Evolutionary conservation across 2,113 vertebrate species (phyloP), one percentile per base, ranked within the genome.

Genomic region (Megaceryle maxima): DNA sequence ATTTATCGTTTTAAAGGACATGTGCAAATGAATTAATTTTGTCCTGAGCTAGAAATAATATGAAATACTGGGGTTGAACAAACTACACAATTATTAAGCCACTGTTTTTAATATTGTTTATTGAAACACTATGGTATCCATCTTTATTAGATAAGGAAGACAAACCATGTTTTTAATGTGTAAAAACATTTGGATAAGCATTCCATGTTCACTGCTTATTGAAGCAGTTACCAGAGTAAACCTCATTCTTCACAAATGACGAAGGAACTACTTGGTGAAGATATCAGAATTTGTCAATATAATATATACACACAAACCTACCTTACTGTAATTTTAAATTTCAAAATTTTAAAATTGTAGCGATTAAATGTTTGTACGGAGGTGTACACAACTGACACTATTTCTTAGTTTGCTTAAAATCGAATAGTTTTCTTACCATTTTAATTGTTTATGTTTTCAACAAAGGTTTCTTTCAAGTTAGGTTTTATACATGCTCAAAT

Each of bases 191-290:
- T 89, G 74, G 56, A 70, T 35, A 82, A 56, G 33, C 29, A 68
- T 90, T 87, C 82, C 53, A 43, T 87, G 39, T 83, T 89, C 90
- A n/a, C 53, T 96, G 84, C 84, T 94, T 85, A 91, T 64, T 91
- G 87, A 92, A 95, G 83, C 73, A 89, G 77, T 89, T 96, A 91
- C 55, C 62, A 79, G 70, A 80, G 53, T 90, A 94, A 94, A 92
- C 50, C 67, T 90, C 1, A 9, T 72, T 91, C 51, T 63, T 87
- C 41, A 56, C 78, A 89, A 41, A 35, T 41, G 4, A 33, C 28
- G 26, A n/a, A 75, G 55, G 5, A 60, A 74, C 16, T 84, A 16
- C 46, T 91, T 82, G 43, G 60, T 82, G 53, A 89, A 74, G 44
- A 37, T 59, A 50, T 0, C 35, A 56, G 56, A 66, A 70, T 70